Base-by-base conservation (phyloP, 2,797 vertebrate species). In the Euphonia xanthogaster region DNA sequence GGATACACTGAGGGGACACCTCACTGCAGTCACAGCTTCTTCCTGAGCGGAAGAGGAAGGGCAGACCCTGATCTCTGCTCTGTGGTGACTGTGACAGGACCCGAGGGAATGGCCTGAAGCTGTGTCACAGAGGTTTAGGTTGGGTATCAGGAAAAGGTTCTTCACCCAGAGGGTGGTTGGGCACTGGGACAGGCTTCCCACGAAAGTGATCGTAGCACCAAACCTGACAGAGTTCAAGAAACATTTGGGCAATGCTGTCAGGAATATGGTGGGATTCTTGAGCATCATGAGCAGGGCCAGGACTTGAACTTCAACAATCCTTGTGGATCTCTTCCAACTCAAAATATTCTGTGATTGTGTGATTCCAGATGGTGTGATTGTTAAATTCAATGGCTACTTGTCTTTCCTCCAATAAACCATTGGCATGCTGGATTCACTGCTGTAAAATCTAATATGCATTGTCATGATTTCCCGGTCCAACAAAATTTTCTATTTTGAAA, bases 311-410 rank as follows among this genome's bases (percentile, higher is more conserved):
- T 57, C 15, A 16, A 37, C 0, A 1, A 17, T 71, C 27, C 23
- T n/a, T 37, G 19, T 65, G 20, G 3, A 12, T 58, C 16, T n/a
- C 15, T 39, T 57, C n/a, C 28, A 51, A 7, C 11, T 72, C 28
- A 65, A n/a, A 79, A 22, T 72, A 72, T 66, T 51, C 51, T 6
- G 2, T 44, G 24, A n/a, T 12, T 79, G 9, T 72, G 45, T 65
- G 42, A 58, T n/a, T 83, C 61, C 54, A 86, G 88, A 81, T 94
- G 48, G 27, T 87, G 35, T 72, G 66, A 93, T 93, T 88, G 80
- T 86, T 74, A 77, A 93, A 91, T 91, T 86, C 86, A 51, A 61
- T 91, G 65, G 71, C 24, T 77, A 16, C 73, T 91, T 82, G 33
- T 53, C 62, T 87, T 79, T 42, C 20, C 33, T 93, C 30, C 72